Conservation (phyloP, 2,888 invertebrate species). For the Omphaloscelis lunosa region DNA sequence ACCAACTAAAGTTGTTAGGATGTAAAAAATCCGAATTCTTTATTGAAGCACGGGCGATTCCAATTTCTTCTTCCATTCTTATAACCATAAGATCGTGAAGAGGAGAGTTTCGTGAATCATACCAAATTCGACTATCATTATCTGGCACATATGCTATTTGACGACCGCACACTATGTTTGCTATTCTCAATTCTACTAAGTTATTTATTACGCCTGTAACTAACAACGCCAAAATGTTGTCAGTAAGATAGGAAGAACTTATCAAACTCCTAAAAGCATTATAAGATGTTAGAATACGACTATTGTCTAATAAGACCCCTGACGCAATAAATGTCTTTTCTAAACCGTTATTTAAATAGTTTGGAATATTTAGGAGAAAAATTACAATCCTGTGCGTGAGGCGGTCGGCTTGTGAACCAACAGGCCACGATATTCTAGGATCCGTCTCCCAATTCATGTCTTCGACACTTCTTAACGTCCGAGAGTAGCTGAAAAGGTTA, state of each 20-base stretch:
- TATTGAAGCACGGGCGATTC: background rate
- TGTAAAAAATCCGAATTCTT: too few relatives aligned
- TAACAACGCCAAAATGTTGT: background rate
- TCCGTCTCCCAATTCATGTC: background rate
- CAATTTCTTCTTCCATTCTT: slow-evolving; percentile 14
- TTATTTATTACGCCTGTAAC: too few relatives aligned
- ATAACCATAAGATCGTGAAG: slow-evolving; percentile 28
- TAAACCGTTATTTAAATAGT: background rate
- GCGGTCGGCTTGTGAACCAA: rapidly evolving
- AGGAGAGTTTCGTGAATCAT: background rate
- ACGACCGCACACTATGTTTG: slow-evolving; percentile 7
- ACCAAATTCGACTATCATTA: background rate
- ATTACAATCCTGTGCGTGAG: background rate
- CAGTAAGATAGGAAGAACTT: rapidly evolving
- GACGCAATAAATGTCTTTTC: slow-evolving; percentile 14
- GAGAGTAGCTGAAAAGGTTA: background rate
- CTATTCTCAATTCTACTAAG: background rate
- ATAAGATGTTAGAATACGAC: slow-evolving; percentile 31
- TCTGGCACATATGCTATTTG: background rate
- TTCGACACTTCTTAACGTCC: background rate
- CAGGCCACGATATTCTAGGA: background rate
- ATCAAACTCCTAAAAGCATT: slow-evolving; percentile 16
- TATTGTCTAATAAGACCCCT: slow-evolving; percentile 13
- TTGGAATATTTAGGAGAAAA: slow-evolving; percentile 1
- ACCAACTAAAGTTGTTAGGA: too few relatives aligned